A percentile compares a stretch with the other conserved stretches of the same genome.
These are phyloP conservation scores for Gambusia holbrooki DNA, from an alignment of 2,113 vertebrate species.

Conservation along the genomic window DNA sequence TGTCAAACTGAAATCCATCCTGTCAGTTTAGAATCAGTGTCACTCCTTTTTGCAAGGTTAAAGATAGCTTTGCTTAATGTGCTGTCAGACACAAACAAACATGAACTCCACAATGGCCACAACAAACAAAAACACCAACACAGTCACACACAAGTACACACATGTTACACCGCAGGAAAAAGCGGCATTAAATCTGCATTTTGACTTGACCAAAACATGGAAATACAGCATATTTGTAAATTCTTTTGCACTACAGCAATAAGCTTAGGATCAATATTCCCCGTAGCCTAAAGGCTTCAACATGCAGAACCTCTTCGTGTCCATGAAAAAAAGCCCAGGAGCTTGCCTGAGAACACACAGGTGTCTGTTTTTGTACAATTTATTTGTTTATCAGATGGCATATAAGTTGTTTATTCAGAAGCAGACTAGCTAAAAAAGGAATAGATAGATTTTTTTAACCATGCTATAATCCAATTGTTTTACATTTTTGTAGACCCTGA, in stretches of 20 bases:
- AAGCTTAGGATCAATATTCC: neutral
- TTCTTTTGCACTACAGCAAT: neutral
- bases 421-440: neutral
- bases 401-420: neutral
- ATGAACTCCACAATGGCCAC: conserved; percentile 15
- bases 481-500: neutral
- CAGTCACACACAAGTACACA: conserved; percentile 9
- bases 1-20: conserved; percentile 72
- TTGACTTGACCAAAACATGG: conserved; percentile 23
- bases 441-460: neutral
- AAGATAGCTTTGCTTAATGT: conserved; percentile 72
- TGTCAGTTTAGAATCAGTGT: conserved; percentile 71
- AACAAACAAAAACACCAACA: conserved; percentile 8
- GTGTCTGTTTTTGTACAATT: neutral
- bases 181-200: conserved; percentile 30
- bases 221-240: conserved; percentile 21
- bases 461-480: neutral
- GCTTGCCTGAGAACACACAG: neutral
- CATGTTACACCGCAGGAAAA: conserved; percentile 6
- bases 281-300: neutral
- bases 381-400: neutral
- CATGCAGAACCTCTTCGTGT: neutral
- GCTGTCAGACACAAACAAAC: conserved; percentile 66
- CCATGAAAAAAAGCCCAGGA: neutral
- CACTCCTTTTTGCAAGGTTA: conserved; percentile 74